Percentiles rank a stretch among this genome's conserved stretches.
Evolutionary conservation across 2,113 vertebrate species (phyloP).

Genomic region (Lates calcarifer): DNA sequence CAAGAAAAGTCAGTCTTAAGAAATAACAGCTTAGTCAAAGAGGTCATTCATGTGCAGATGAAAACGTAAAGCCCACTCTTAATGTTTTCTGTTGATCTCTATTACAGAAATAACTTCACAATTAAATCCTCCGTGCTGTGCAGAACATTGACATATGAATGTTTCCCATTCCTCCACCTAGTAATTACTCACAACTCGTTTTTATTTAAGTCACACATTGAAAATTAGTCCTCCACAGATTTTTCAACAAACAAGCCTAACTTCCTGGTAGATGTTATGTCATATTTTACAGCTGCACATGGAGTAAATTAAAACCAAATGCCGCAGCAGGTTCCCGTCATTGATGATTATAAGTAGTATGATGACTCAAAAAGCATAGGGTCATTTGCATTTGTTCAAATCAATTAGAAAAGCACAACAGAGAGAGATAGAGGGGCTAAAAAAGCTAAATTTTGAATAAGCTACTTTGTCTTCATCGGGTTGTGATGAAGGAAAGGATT

Average conservation of each 20-base stretch:
- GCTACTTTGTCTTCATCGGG: constrained; percentile 83
- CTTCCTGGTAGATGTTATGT: constrained; percentile 60
- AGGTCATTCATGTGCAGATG: constrained; percentile 73
- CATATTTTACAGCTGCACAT: constrained; percentile 51
- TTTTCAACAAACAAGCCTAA: constrained; percentile 50
- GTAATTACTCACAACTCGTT: constrained; percentile 55
- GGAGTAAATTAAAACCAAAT: constrained; percentile 74
- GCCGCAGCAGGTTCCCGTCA: constrained; percentile 71
- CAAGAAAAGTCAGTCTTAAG: constrained; percentile 56
- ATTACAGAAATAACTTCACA: constrained; percentile 48
- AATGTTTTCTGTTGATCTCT: constrained; percentile 49
- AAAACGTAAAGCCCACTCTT: constrained; percentile 50
- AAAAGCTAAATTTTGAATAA: constrained; percentile 63
- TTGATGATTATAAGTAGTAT: constrained; percentile 51
- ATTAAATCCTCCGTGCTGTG: constrained; percentile 55
- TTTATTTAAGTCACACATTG: constrained; percentile 56
- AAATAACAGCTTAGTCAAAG: constrained; percentile 66
- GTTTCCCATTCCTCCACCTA: constrained; percentile 37
- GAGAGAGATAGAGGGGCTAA: constrained; percentile 44
- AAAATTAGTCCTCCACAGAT: constrained; percentile 43
- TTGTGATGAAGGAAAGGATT: constrained; percentile 87
- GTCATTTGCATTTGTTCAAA: constrained; percentile 76
- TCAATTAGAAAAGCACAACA: constrained; percentile 67
- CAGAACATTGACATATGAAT: constrained; percentile 44
- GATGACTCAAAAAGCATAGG: constrained; percentile 60